Conservation (phyloP, 2,113 vertebrate genomes). For the Callopanchax toddi region DNA sequence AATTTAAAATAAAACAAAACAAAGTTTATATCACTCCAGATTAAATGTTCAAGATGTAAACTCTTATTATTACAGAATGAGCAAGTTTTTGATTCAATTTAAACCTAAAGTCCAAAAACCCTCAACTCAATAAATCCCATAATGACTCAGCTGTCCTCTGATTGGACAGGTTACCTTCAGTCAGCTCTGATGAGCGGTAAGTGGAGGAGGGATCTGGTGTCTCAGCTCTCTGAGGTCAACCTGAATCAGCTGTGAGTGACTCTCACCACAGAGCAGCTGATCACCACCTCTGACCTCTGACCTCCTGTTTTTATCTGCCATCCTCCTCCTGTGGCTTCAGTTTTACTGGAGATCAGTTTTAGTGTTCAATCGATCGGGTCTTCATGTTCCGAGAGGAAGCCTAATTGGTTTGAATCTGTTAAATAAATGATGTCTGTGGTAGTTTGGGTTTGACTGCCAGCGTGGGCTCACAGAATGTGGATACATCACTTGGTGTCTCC, state of each 20-base stretch:
- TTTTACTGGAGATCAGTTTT: background rate
- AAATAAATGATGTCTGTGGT: background rate
- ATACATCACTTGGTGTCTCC: background rate
- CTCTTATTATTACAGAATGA: too few species aligned
- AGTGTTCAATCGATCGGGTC: background rate
- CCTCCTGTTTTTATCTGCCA: background rate
- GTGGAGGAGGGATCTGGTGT: background rate
- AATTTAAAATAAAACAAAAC: too few species aligned
- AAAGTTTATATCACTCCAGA: too few species aligned
- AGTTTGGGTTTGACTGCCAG: conserved; percentile 1
- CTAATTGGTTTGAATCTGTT: conserved; percentile 6
- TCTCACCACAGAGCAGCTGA: background rate
- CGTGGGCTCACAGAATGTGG: background rate
- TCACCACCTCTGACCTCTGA: background rate
- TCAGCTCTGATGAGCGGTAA: too few species aligned
- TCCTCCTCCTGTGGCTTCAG: background rate
- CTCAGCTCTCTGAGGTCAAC: background rate
- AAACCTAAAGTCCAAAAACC: too few species aligned
- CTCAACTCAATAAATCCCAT: too few species aligned
- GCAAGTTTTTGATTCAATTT: too few species aligned
- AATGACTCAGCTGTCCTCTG: too few species aligned
- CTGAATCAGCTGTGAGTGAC: background rate
- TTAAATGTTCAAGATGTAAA: too few species aligned
- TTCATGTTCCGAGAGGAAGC: background rate
- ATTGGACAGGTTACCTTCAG: too few species aligned